Base-by-base conservation (phyloP, 2,888 invertebrate species). In the Andrena bicolor region DNA sequence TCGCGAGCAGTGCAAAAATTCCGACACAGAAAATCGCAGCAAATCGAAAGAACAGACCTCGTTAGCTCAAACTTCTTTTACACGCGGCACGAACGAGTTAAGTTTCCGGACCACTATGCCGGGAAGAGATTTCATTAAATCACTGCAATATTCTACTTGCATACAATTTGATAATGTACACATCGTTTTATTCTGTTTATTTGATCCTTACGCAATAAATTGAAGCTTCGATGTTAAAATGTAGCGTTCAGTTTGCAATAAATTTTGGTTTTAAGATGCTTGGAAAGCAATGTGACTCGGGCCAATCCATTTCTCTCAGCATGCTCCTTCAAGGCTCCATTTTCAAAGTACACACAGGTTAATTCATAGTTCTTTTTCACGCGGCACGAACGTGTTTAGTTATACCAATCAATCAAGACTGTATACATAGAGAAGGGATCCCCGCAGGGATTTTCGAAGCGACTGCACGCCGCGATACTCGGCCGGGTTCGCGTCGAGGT, bases 401-500 rank as follows among this genome's bases (percentile, higher is more conserved):
- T 64, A 53, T 69, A 63, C 76, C 60, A 23, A 32, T 23, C 56
- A 56, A 56, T 56, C 23, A 26, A 10, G 56, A 23, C 56, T 26
- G 66, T 32, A 41, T 49, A 60, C 60, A 30, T 53, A 35, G 51
- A n/a, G 28, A 26, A 41, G 30, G 32, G 1, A 30, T n/a, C 56
- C 23, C 41, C 23, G 26, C 70, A 16, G 64, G 64, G 72, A 73
- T 65, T 70, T 65, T 77, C 30, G 49, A 77, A 80, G 60, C 16
- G 64, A 61, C 41, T 58, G 35, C 76, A 84, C 80, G 85, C 20
- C 35, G 32, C 35, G 41, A 56, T 83, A 84, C 85, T 85, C 86
- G 77, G 77, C 70, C 78, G 65, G 70, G 74, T 72, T 76, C 77
- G 66, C 66, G 76, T 77, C 81, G 84, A 73, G 86, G 73, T 76